Percentiles rank a stretch among this genome's conserved stretches.
Evolutionary conservation across 2,113 vertebrate species (phyloP).

Genomic region (Potamarius usumacintae): DNA sequence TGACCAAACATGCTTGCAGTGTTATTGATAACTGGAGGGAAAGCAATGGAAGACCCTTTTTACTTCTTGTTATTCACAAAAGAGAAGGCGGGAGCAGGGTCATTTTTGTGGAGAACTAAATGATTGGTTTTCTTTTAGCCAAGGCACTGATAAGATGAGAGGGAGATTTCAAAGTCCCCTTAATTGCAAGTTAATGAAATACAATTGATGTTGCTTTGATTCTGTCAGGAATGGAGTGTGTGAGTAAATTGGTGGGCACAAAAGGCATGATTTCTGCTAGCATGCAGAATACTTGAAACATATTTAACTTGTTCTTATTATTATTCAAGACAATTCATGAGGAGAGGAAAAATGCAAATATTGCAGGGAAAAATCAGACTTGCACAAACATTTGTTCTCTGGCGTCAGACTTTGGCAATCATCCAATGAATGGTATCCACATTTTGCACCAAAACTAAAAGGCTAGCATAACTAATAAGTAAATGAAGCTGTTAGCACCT

Average conservation of each 20-base stretch:
- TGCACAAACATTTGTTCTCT: not conserved
- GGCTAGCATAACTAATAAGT: not conserved
- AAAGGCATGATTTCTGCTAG: conserved; percentile 49
- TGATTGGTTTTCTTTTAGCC: conserved; percentile 55
- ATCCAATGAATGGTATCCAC: not conserved
- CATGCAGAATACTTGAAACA: conserved; percentile 34
- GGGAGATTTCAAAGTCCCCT: conserved; percentile 50
- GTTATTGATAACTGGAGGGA: conserved; percentile 48
- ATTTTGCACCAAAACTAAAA: not conserved
- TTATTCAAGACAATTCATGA: conserved; percentile 41
- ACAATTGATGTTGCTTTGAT: conserved; percentile 53
- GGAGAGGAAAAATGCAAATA: conserved; percentile 27
- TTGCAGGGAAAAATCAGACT: conserved; percentile 8
- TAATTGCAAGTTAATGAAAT: conserved; percentile 55
- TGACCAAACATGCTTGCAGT: conserved; percentile 41
- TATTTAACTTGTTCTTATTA: conserved; percentile 15
- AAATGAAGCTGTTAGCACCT: not conserved
- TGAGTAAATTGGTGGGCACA: conserved; percentile 49
- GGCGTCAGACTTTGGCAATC: not conserved
- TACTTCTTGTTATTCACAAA: conserved; percentile 4
- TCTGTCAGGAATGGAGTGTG: conserved; percentile 44
- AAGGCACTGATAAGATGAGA: conserved; percentile 50
- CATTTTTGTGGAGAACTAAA: conserved; percentile 47
- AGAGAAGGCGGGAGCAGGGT: conserved; percentile 19
- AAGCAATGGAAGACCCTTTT: conserved; percentile 13